phyloP scores from a whole-genome alignment of 2,888 invertebrate genomes.

The Conchocele bisecta region DNA sequence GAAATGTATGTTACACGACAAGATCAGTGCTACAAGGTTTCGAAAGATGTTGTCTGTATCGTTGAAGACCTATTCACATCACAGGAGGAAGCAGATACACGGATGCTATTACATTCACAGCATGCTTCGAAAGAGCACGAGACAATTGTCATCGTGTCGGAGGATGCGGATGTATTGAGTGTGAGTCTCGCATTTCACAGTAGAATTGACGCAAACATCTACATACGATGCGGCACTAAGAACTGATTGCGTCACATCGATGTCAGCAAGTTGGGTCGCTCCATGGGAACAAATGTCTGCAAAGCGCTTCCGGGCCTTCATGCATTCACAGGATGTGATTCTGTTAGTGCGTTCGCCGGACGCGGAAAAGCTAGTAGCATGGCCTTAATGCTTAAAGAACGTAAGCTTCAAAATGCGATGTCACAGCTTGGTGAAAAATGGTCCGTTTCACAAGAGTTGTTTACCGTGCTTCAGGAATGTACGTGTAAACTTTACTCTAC shows the following conservation, averaged over 20 bases:
- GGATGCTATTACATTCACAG: too few relatives aligned
- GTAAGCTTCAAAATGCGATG: background rate
- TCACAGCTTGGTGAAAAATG: conserved; percentile 27
- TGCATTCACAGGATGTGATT: conserved; percentile 15
- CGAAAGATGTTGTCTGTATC: too few relatives aligned
- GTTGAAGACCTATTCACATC: too few relatives aligned
- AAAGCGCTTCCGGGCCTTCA: conserved; percentile 4
- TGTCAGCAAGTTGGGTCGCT: conserved; percentile 23
- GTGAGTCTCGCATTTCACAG: too few relatives aligned
- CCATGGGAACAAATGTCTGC: conserved; percentile 14
- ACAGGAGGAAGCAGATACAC: too few relatives aligned
- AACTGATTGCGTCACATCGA: conserved; percentile 17
- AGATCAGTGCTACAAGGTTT: too few relatives aligned
- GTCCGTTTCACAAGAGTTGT: conserved; percentile 24
- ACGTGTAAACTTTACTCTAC: conserved; percentile 42
- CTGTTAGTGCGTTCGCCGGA: conserved; percentile 1
- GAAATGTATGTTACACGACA: too few relatives aligned
- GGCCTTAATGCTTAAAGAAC: background rate
- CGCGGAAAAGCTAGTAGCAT: background rate
- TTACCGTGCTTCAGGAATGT: conserved; percentile 24
- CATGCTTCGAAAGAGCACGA: too few relatives aligned
- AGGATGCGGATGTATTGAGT: too few relatives aligned
- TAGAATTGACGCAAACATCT: conserved; percentile 13
- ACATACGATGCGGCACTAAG: conserved; percentile 39
- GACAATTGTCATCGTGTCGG: too few relatives aligned